Conservation (phyloP, 2,113 vertebrate species). For the Excalfactoria chinensis region DNA sequence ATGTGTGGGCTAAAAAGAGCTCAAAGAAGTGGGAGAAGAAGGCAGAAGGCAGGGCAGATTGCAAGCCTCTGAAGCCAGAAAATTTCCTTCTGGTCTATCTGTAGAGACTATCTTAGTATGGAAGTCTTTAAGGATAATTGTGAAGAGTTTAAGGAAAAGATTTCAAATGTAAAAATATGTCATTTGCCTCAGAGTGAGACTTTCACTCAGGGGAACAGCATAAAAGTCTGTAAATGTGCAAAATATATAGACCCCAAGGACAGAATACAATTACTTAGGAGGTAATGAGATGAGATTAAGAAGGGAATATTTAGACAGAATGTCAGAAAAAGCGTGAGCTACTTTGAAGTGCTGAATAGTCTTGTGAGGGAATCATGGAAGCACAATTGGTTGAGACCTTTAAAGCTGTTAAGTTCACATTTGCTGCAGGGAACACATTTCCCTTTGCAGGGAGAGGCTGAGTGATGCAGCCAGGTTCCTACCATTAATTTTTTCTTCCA, state of each 20-base stretch:
- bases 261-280: slow-evolving; percentile 71
- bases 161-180: slow-evolving; percentile 57
- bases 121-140: not conserved
- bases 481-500: not conserved
- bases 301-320: slow-evolving; percentile 67
- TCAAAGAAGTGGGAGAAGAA: not conserved
- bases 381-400: slow-evolving; percentile 48
- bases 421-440: slow-evolving; percentile 16
- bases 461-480: not conserved
- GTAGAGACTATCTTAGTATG: not conserved
- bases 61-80: not conserved
- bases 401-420: slow-evolving; percentile 23
- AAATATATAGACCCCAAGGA: slow-evolving; percentile 61
- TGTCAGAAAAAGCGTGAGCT: slow-evolving; percentile 47
- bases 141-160: slow-evolving; percentile 15
- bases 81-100: not conserved
- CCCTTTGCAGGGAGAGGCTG: slow-evolving; percentile 12
- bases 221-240: slow-evolving; percentile 62
- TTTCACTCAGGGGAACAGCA: slow-evolving; percentile 16
- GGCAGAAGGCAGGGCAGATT: not conserved
- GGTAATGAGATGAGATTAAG: slow-evolving; percentile 73
- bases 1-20: not conserved
- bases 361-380: slow-evolving; percentile 48
- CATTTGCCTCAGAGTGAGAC: slow-evolving; percentile 44
- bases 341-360: slow-evolving; percentile 53